Base-by-base conservation (phyloP, 1,140 invertebrate genomes). In the Drosophila orena region DNA sequence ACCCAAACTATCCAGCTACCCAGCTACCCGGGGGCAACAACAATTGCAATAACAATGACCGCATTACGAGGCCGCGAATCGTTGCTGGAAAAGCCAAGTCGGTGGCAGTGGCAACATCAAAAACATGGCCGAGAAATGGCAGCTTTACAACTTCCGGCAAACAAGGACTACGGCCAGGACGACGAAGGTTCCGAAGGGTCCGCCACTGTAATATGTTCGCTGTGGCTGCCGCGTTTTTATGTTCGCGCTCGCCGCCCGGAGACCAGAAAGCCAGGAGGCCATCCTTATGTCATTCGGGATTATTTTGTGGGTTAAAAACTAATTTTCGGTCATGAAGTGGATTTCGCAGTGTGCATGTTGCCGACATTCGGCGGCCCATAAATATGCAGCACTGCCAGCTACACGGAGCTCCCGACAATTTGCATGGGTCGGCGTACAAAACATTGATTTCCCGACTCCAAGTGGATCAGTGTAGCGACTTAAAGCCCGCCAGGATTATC, bases 301-400 rank as follows among this genome's bases (percentile, higher is more conserved):
- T 89, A 89, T 89, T 89, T 89, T 89, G 84, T 89, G 84, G 84
- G 85, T 84, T 89, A 84, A 90, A 89, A 89, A 89, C 84, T 89
- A 89, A 89, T 89, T 89, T 89, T 89, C 84, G 84, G 75, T 84
- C 84, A 84, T 89, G 85, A 89, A 89, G 80, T 89, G 79, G 84
- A 89, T 89, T 89, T 84, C 46, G 50, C 56, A 50, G 60, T 65
- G 56, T 68, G 65, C 71, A 81, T 86, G 79, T 62, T 71, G 83
- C 73, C 81, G 79, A 86, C 78, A 78, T 59, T 81, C 49, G 65
- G 59, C 50, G 59, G 72, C 59, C 84, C 84, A 84, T 89, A 80
- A 88, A 88, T 89, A 89, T 88, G 76, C 84, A 78, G 68, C 49
- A 70, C 69, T 54, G 53, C 52, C 66, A 58, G 56, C 81, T 75